Conservation (phyloP, 2,113 vertebrate genomes). For the Notarius quadriscutis region DNA sequence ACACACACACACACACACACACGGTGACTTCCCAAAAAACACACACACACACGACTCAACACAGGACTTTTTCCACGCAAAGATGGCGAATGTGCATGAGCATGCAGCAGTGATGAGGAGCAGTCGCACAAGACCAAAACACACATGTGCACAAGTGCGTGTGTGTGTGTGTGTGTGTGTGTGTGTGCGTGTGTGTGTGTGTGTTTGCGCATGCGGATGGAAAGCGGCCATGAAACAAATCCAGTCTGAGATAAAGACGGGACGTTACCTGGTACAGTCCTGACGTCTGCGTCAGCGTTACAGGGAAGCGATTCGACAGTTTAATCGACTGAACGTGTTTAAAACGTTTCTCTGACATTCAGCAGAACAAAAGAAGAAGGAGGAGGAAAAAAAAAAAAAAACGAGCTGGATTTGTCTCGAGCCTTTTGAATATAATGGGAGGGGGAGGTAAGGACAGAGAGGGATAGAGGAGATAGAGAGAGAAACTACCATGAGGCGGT, state of each 20-base stretch:
- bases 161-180: neutral
- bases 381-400: slow-evolving; percentile 13
- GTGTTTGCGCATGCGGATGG: slow-evolving; percentile 51
- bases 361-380: neutral
- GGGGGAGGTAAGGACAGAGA: too few species aligned
- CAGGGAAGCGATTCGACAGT: slow-evolving; percentile 48
- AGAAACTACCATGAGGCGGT: too few species aligned
- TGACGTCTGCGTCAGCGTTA: slow-evolving; percentile 75
- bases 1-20: slow-evolving; percentile 17
- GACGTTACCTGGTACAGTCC: slow-evolving; percentile 79
- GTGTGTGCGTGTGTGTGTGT: neutral
- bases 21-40: neutral
- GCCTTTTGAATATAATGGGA: slow-evolving; percentile 57
- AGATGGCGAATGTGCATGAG: slow-evolving; percentile 54
- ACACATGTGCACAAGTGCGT: neutral
- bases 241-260: slow-evolving; percentile 68
- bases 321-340: neutral
- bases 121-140: neutral
- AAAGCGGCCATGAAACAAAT: slow-evolving; percentile 79
- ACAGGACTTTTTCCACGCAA: neutral
- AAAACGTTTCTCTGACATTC: neutral
- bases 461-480: too few species aligned
- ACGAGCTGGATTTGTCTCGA: slow-evolving; percentile 82
- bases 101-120: slow-evolving; percentile 62
- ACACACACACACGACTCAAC: neutral